phyloP scores from a whole-genome alignment of 1,140 invertebrate genomes.

The Trigoniulus corallinus region DNA sequence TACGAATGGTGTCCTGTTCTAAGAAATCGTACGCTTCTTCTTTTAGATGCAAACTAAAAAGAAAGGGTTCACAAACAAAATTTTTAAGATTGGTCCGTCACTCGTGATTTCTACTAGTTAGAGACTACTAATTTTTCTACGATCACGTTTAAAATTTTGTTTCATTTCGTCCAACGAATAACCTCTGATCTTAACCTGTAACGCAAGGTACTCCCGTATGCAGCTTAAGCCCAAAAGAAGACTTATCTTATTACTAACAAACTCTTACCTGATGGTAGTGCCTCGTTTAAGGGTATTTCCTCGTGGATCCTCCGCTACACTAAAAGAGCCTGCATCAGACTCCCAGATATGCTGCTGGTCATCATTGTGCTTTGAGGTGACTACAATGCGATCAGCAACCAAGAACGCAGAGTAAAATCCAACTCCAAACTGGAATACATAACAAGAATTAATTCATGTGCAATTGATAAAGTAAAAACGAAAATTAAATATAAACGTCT shows the following conservation, averaged over 20 bases:
- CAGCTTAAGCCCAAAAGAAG: no score
- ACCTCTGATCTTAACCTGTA: no score
- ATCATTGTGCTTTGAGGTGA: constrained; percentile 89
- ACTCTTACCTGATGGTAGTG: constrained; percentile 48
- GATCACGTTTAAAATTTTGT: no score
- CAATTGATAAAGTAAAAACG: not conserved
- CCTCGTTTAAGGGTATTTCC: constrained; percentile 78
- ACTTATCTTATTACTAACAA: no score
- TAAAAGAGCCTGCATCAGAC: constrained; percentile 77
- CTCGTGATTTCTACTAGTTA: no score
- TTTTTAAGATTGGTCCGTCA: no score
- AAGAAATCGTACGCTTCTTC: constrained; percentile 93
- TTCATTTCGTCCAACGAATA: no score
- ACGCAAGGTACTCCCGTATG: no score
- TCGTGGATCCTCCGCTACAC: constrained; percentile 81
- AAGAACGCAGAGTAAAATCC: constrained; percentile 97
- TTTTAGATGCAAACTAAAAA: constrained; percentile 69
- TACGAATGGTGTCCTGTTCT: constrained; percentile 75
- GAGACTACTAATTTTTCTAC: no score
- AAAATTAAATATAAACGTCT: no score
- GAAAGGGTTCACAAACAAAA: constrained; percentile 7
- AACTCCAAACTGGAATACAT: constrained; percentile 66
- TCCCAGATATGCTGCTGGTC: constrained; percentile 98
- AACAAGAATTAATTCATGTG: not conserved
- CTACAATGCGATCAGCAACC: constrained; percentile 70